Conservation (phyloP, 2,797 vertebrate species). For the Sebastes nivosus region DNA sequence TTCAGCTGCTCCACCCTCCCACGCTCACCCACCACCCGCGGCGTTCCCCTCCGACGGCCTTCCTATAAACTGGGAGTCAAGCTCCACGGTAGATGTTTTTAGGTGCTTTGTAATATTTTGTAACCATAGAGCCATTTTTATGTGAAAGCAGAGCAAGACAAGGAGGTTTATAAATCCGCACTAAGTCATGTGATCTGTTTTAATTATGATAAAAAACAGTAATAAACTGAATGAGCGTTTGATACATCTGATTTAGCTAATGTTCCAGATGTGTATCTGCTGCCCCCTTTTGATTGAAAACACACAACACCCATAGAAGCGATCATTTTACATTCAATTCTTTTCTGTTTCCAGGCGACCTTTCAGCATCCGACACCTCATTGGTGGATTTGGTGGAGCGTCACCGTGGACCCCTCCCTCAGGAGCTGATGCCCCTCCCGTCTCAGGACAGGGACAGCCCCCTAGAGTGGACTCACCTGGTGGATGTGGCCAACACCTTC, state of each 20-base stretch:
- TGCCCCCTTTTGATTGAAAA: constrained; percentile 23
- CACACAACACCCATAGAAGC: background rate
- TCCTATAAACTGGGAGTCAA: constrained; percentile 97
- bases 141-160: background rate
- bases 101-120: background rate
- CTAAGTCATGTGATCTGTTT: background rate
- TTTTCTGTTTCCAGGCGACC: constrained; percentile 84
- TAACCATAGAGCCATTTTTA: background rate
- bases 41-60: constrained; percentile 91
- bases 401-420: constrained; percentile 85
- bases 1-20: constrained; percentile 94
- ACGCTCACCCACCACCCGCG: constrained; percentile 94
- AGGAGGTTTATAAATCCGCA: background rate
- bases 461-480: constrained; percentile 96
- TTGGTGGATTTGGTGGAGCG: constrained; percentile 95
- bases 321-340: background rate
- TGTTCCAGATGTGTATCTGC: background rate
- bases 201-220: background rate
- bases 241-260: background rate
- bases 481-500: constrained; percentile 96
- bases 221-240: background rate
- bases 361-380: constrained; percentile 98
- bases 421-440: constrained; percentile 97
- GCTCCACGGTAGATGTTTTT: constrained; percentile 85
- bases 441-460: constrained; percentile 88